Evolutionary conservation across 1,140 invertebrate genomes (phyloP).

Genomic region (Drosophila bipectinata): DNA sequence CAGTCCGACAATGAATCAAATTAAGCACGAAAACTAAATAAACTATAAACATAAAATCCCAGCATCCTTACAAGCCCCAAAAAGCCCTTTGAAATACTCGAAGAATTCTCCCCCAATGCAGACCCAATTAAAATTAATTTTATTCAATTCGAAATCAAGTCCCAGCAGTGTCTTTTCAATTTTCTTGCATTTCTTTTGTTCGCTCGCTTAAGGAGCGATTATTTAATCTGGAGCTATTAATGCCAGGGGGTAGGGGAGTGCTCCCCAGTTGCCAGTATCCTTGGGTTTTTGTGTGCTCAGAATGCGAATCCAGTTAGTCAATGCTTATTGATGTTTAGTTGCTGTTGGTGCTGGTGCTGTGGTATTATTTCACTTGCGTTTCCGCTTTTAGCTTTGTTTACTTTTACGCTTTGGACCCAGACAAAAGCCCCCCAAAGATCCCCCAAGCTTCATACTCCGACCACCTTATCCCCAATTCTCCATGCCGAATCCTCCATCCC

Average conservation of each 20-base stretch:
- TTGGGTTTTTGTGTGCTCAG: conserved; percentile 24
- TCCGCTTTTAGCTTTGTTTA: conserved; percentile 79
- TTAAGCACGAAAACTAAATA: conserved; percentile 16
- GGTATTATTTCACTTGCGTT: conserved; percentile 68
- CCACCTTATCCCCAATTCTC: conserved; percentile 17
- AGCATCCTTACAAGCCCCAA: conserved; percentile 6
- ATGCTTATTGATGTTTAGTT: conserved; percentile 80
- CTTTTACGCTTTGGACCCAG: conserved; percentile 68
- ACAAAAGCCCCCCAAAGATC: conserved; percentile 76
- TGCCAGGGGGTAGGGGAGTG: conserved; percentile 34
- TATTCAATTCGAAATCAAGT: conserved; percentile 73
- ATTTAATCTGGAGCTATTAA: conserved; percentile 79
- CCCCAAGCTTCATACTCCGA: conserved; percentile 23
- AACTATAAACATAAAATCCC: conserved; percentile 2
- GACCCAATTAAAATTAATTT: conserved; percentile 76
- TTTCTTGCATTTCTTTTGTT: conserved; percentile 67
- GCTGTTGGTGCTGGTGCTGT: conserved; percentile 32
- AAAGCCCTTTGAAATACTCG: conserved; percentile 15
- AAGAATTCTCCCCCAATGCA: conserved; percentile 6
- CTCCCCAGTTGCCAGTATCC: conserved; percentile 53
- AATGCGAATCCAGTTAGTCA: conserved; percentile 70
- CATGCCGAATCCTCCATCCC: conserved; percentile 7
- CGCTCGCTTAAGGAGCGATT: conserved; percentile 71
- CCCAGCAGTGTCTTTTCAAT: conserved; percentile 70
- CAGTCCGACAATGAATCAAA: conserved; percentile 15